A percentile compares a stretch with the other conserved stretches of the same genome.
These are phyloP conservation scores for Rapana venosa DNA, from an alignment of 2,888 invertebrate genomes.

Conservation along the genomic window DNA sequence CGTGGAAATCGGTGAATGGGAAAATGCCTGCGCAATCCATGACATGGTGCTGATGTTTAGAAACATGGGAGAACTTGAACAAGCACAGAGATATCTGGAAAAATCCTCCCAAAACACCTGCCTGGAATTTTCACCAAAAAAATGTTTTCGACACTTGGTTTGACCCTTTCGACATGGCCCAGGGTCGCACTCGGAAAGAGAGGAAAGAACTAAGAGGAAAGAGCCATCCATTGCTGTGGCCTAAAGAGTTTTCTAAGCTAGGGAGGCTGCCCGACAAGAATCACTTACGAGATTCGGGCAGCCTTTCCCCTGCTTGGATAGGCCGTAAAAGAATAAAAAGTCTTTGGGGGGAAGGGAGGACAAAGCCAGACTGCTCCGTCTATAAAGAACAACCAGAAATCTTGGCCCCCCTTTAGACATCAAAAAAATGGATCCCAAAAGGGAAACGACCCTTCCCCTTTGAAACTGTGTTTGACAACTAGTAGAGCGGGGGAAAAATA, in stretches of 20 bases:
- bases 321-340: not conserved
- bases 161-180: not conserved
- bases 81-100: not conserved
- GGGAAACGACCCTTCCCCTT: slow-evolving; percentile 5
- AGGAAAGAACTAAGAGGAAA: not conserved
- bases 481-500: not conserved
- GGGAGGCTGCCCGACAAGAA: not conserved
- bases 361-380: not conserved
- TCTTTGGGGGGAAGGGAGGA: not conserved
- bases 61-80: not conserved
- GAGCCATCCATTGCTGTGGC: slow-evolving; percentile 28
- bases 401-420: slow-evolving; percentile 21
- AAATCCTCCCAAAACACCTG: not conserved
- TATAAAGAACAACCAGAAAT: slow-evolving; percentile 27
- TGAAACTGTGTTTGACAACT: slow-evolving; percentile 27
- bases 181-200: not conserved
- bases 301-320: slow-evolving; percentile 16
- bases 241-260: not conserved
- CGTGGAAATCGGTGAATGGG: slow-evolving; percentile 23
- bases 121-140: not conserved
- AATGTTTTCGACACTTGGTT: slow-evolving; percentile 15
- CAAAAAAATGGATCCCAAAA: not conserved
- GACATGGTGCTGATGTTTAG: slow-evolving; percentile 6
- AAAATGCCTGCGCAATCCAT: not conserved
- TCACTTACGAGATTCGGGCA: slow-evolving; percentile 27